phyloP scores from a whole-genome alignment of 2,888 invertebrate genomes.

The Argyresthia goedartella region DNA sequence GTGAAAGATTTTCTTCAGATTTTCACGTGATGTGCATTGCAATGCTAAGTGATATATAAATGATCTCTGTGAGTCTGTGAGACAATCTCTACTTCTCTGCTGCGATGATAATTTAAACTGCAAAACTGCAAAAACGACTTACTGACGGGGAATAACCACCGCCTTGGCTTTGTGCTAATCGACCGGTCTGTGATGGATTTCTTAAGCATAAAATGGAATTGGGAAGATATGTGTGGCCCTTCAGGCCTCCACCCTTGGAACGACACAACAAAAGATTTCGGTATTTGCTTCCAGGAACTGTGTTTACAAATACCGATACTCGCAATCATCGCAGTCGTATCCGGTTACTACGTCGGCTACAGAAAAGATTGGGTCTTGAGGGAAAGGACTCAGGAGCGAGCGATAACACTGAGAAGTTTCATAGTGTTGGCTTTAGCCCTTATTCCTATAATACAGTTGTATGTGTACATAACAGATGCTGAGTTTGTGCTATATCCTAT shows the following conservation, averaged over 20 bases:
- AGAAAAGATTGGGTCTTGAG: constrained; percentile 74
- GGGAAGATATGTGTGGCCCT: constrained; percentile 83
- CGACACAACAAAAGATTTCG: constrained; percentile 78
- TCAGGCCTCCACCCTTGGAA: constrained; percentile 80
- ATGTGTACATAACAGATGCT: constrained; percentile 69
- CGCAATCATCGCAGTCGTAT: constrained; percentile 78
- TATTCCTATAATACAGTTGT: constrained; percentile 78
- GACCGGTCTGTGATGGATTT: background rate
- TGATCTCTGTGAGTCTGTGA: too few species aligned
- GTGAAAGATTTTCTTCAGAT: too few species aligned
- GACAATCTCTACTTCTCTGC: too few species aligned
- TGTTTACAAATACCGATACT: constrained; percentile 83
- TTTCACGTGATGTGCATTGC: too few species aligned
- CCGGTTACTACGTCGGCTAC: constrained; percentile 86
- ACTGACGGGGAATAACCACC: too few species aligned
- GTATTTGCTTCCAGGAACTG: constrained; percentile 88
- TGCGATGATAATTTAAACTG: too few species aligned
- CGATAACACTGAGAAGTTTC: constrained; percentile 75
- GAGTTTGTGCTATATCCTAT: constrained; percentile 69
- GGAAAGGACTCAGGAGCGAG: constrained; percentile 72
- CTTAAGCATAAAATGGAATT: constrained; percentile 70
- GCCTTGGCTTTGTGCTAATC: too few species aligned
- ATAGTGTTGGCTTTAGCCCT: constrained; percentile 74
- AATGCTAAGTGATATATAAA: too few species aligned
- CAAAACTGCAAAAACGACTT: too few species aligned